phyloP scores from a whole-genome alignment of 1,140 invertebrate species.

The Bombyx mandarina region DNA sequence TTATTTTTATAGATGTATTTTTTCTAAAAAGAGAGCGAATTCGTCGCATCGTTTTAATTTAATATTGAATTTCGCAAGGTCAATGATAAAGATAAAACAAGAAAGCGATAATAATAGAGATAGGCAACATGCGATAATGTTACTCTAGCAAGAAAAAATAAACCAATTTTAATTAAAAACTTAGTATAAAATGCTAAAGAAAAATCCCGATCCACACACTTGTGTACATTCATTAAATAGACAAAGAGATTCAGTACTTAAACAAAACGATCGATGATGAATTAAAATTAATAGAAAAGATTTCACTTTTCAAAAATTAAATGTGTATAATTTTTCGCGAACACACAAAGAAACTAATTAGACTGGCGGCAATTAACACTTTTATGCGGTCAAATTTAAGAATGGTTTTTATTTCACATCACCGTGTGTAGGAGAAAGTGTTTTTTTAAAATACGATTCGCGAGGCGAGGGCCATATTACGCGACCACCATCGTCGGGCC shows the following conservation, averaged over 20 bases:
- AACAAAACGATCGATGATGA: not conserved
- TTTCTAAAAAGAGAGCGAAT: too few relatives aligned
- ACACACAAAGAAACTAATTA: constrained; percentile 3
- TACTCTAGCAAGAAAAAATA: too few relatives aligned
- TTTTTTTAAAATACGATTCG: constrained; percentile 22
- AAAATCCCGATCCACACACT: constrained; percentile 1
- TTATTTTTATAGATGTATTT: too few relatives aligned
- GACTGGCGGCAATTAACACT: constrained; percentile 5
- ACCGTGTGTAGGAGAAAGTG: constrained; percentile 29
- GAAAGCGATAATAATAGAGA: constrained; percentile 4
- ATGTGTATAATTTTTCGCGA: not conserved
- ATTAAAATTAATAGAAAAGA: constrained; percentile 1
- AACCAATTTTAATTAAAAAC: not conserved
- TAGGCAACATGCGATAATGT: constrained; percentile 6
- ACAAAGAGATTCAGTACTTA: not conserved
- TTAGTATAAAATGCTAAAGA: not conserved
- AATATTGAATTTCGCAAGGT: constrained; percentile 12
- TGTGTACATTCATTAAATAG: not conserved
- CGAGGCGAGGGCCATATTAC: constrained; percentile 16
- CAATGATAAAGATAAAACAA: constrained; percentile 15
- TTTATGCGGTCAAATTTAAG: constrained; percentile 5
- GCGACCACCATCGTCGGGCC: constrained; percentile 32
- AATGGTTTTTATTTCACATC: constrained; percentile 1
- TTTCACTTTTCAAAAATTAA: constrained; percentile 3
- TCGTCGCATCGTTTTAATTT: too few relatives aligned